Evolutionary conservation across 2,797 vertebrate species (phyloP).

Genomic region (Ispidina lecontei): DNA sequence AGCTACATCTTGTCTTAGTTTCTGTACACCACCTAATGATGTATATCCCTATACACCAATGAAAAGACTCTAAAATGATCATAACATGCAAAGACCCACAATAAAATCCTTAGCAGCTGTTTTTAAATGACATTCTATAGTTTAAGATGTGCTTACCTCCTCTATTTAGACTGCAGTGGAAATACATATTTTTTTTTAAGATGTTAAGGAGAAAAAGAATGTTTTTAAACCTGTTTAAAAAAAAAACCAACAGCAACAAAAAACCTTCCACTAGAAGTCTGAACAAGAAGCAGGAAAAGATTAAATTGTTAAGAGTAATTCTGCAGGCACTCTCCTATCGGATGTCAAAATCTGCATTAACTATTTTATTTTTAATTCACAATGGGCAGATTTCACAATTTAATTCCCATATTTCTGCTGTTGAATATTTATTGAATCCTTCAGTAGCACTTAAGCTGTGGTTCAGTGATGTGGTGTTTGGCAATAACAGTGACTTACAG

Average conservation of each 20-base stretch:
- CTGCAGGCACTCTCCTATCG: neutral
- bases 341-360: neutral
- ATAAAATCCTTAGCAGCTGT: neutral
- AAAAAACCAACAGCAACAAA: neutral
- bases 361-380: slow-evolving; percentile 25
- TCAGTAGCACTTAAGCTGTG: neutral
- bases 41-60: neutral
- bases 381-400: neutral
- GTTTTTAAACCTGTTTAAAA: neutral
- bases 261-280: neutral
- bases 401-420: neutral
- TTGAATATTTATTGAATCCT: slow-evolving; percentile 2
- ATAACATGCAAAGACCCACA: neutral
- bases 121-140: neutral
- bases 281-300: neutral
- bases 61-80: neutral
- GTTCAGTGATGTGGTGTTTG: neutral
- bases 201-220: neutral
- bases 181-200: neutral
- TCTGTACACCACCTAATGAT: neutral
- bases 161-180: neutral
- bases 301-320: neutral
- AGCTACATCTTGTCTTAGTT: neutral
- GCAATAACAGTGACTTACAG: neutral
- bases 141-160: neutral